Evolutionary conservation across 1,140 invertebrate species (phyloP), one percentile per base, ranked within the genome.

Genomic region (Drosophila grimshawi): DNA sequence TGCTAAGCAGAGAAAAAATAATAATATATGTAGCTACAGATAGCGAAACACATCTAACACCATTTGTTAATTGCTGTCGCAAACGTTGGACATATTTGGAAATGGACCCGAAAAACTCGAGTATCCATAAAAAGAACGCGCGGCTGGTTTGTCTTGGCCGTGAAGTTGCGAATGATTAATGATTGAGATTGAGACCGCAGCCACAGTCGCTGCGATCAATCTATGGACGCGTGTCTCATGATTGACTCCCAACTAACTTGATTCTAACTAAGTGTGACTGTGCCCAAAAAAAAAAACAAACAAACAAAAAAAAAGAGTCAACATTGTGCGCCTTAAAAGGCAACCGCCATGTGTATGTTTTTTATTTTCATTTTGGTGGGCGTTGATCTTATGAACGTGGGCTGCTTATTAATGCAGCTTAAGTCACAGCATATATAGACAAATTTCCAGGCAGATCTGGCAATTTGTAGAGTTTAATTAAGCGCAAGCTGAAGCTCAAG

Each of bases 141-240:
- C 32, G 3, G 39, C 41, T 74, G 35, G 61, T 62, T 69, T 49
- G 56, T 63, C 59, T 69, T 65, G 80, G 62, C 80, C 80, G 76
- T 82, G 80, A 79, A 76, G 66, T 76, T 49, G 46, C 11, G 59
- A 67, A 53, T 86, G 83, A 86, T 86, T 88, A 86, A 86, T 86
- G 82, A 74, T 19, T 77, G 62, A 35, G 57, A 19, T 35, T 33
- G 6, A 43, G 27, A 35, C 39, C 30, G 43, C 56, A 48, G 32
- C 37, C 45, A 43, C 48, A 69, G 48, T 59, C 53, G 60, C 52
- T 51, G 30, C 61, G 62, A 78, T 86, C 65, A 59, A 68, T 80
- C 10, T 49, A 52, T 62, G 37, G 63, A 67, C 64, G 76, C 76
- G 76, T 75, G 71, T 62, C 63, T 37, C 60, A 39, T 41, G n/a